Base-by-base conservation (phyloP, 2,113 vertebrate species). In the Rhizomys pruinosus region DNA sequence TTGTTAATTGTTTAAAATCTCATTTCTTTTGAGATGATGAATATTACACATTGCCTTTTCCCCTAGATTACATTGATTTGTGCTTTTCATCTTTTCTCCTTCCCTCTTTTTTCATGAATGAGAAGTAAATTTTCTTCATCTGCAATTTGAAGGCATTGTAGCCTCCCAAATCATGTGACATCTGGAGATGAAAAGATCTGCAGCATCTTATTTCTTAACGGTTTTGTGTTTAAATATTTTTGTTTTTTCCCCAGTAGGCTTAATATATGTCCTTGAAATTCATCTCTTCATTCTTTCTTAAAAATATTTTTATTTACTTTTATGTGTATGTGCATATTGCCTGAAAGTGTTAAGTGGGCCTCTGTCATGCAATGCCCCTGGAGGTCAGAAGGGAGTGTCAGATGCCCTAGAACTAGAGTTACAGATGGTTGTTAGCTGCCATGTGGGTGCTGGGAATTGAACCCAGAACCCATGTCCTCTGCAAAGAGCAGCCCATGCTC, bases 221-320 rank as follows among this genome's bases (percentile, higher is more conserved):
- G 29, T 72, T 80, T 88, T 52, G 11, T 82, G 47, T 72, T 91
- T 73, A 57, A 0, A 9, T 66, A 16, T 42, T 88, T 92, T 74
- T 69, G 32, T 88, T 92, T 55, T 64, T 68, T 93, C 84, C 55
- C 9, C 7, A 32, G 55, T 90, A n/a, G 72, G 77, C 44, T 92
- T 12, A 37, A 19, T 15, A 4, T 64, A n/a, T 57, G 44, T 89
- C 34, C 73, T 71, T 82, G 17, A 0, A 32, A 82, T 20, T 37
- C 22, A 39, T 78, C 74, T 91, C 66, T 90, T 68, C 20, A 19
- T 84, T 84, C 47, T 52, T 52, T 52, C 11, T 52, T 7, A 52
- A 52, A 11, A 52, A 7, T 52, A 52, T 52, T 52, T 52, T 52
- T 52, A 52, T 52, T 52, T 52, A 52, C 47, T 52, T 52, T 52